Evolutionary conservation across 1,140 invertebrate genomes (phyloP), one percentile per base, ranked within the genome.

Genomic region (Drosophila ambigua): DNA sequence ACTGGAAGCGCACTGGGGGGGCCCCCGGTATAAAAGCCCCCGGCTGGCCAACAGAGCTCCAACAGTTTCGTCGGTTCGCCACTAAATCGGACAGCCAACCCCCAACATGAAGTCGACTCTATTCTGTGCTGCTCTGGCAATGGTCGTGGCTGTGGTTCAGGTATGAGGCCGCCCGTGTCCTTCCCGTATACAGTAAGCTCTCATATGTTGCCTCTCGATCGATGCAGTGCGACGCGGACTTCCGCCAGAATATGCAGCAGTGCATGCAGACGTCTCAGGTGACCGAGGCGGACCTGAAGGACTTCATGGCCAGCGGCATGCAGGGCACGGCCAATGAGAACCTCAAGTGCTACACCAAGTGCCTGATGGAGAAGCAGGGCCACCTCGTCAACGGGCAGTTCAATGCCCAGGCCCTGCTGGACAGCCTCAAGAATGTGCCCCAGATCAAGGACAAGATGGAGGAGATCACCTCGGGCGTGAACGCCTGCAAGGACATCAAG

Each of bases 321-420:
- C 71, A 73, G 60, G 31, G 43, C 24, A 74, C 16, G 5, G 50
- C 68, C 20, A 85, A 64, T n/a, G 81, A 85, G 58, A 77, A 80
- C 23, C 61, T 91, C 6, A 85, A 91, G 26, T 91, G 89, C 43
- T 82, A 83, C 20, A 51, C 67, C 48, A 91, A 89, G 60, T 91
- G 89, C 39, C 52, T 91, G 48, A 91, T 91, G 89, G 84, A 91
- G 61, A 80, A 91, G 13, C 67, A 85, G 26, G 89, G 84, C 0
- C 75, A 85, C 16, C 51, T 85, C 16, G 59, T 58, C 68, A 83
- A 91, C 45, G 89, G 89, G 0, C 65, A 67, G 46, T 87, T 91
- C 49, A 77, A 89, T 57, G 72, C 72, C 1, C 72, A 89, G 15
- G 80, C 80, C 0, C 6, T 81, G 31, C 24, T 82, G 5, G 52